Evolutionary conservation across 2,888 invertebrate species (phyloP), one percentile per base, ranked within the genome.

Genomic region (Acrobasis suavella): DNA sequence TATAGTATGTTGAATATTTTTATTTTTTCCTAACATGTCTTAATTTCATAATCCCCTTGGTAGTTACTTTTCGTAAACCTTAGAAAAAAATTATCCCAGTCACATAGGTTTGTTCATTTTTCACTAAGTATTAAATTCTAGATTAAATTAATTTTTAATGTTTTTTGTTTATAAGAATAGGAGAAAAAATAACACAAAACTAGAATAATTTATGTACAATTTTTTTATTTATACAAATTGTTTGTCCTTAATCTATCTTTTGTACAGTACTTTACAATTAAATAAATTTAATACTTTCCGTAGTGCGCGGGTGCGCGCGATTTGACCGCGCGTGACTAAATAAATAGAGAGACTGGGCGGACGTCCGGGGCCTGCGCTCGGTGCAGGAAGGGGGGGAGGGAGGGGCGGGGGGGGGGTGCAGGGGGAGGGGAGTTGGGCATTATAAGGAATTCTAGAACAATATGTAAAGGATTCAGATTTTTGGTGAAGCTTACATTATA

Each of bases 1-100:
- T 88, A 89, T 90, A 91, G 90, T 84, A 90, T 86, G 91, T 91
- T 91, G 79, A 82, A 62, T 64, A 67, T 70, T 72, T 72, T 54
- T 70, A 78, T 81, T 70, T 66, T 74, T 70, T 72, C 49, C 32
- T 10, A 16, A 14, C 32, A 7, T 32, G 32, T 2, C 32, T 2
- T 32, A 7, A 32, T 32, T 32, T 32, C 32, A 32, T 32, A 6
- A 32, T 7, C 1, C 32, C 32, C 32, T 32, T 32, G 32, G 32
- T 32, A 32, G 2, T 32, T 32, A 32, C 1, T 6, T 32, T 32
- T 32, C 32, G 32, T 32, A 32, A 7, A 32, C 7, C 8, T 32
- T 8, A 32, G 7, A 32, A 32, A 6, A 32, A 32, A 8, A 2
- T 8, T 32, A 32, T n/a, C n/a, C n/a, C n/a, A n/a, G 7, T 32